These are phyloP conservation scores for Argentina silus DNA, from an alignment of 2,797 vertebrate species.

Conservation along the genomic window DNA sequence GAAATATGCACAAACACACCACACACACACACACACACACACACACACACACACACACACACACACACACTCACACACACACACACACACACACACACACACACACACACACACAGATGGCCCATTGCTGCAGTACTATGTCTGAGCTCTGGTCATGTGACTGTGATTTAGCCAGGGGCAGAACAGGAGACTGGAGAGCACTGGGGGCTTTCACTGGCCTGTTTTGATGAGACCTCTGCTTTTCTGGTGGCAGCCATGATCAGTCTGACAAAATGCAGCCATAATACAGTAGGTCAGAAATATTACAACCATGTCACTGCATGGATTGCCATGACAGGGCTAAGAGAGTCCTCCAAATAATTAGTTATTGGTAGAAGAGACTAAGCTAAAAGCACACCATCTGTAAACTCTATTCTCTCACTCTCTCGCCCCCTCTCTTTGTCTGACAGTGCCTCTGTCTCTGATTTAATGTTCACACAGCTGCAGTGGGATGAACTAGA, in stretches of 20 bases:
- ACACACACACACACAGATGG: not conserved
- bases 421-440: conserved; percentile 4
- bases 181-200: not conserved
- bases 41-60: conserved; percentile 4
- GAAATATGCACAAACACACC: no score
- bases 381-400: not conserved
- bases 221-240: not conserved
- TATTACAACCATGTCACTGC: not conserved
- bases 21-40: no score
- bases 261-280: not conserved
- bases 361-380: not conserved
- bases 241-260: not conserved
- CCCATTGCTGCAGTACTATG: no score
- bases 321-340: not conserved
- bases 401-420: not conserved
- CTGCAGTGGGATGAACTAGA: conserved; percentile 20
- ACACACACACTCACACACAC: conserved; percentile 1
- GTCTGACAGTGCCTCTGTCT: not conserved
- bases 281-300: not conserved
- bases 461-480: conserved; percentile 27
- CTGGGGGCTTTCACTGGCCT: not conserved
- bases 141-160: not conserved
- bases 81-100: conserved; percentile 3
- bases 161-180: not conserved
- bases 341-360: not conserved